Evolutionary conservation across 2,113 vertebrate genomes (phyloP).

Genomic region (Hydrochoerus hydrochaeris): DNA sequence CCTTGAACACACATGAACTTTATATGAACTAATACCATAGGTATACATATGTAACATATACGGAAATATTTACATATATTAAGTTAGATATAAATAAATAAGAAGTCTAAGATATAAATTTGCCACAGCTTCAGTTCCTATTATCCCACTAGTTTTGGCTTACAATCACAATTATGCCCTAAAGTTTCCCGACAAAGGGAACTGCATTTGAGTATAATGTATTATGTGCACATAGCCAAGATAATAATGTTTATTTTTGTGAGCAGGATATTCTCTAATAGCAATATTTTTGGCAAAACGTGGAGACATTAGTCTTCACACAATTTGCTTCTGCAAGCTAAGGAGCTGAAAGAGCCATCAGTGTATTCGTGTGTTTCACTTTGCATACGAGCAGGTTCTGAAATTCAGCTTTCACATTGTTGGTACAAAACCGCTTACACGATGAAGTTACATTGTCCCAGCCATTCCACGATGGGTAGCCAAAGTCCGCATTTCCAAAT

Average conservation of each 20-base stretch:
- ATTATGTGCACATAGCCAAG: background rate
- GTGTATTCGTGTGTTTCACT: background rate
- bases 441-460: slow-evolving; percentile 74
- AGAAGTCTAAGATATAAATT: background rate
- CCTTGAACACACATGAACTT: background rate
- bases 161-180: background rate
- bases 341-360: background rate
- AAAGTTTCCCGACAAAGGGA: background rate
- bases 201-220: background rate
- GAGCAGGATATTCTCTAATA: slow-evolving; percentile 26
- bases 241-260: slow-evolving; percentile 22
- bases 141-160: background rate
- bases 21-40: background rate
- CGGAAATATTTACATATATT: background rate
- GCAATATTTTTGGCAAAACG: slow-evolving; percentile 50
- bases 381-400: background rate
- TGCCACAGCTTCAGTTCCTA: background rate
- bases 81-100: background rate
- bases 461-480: slow-evolving; percentile 65
- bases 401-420: slow-evolving; percentile 66
- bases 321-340: slow-evolving; percentile 32
- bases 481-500: slow-evolving; percentile 71
- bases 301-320: background rate
- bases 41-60: background rate
- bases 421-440: slow-evolving; percentile 59